These are phyloP conservation scores for Diplolepis rosae DNA, from an alignment of 2,888 invertebrate species.

Conservation along the genomic window DNA sequence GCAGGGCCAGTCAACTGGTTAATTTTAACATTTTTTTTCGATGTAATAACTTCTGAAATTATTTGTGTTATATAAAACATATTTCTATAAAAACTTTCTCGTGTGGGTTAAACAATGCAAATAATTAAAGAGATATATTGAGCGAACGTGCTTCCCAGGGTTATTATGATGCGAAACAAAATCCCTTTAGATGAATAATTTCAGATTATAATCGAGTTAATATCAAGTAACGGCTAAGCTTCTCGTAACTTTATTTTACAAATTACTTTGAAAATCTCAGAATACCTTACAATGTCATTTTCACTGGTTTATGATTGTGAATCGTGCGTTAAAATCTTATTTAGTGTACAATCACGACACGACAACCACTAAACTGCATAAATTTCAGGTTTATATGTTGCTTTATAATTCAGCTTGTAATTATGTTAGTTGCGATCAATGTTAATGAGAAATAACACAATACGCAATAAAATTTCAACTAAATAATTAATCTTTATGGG, in stretches of 20 bases:
- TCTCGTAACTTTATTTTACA: conserved; percentile 53
- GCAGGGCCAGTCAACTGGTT: too few relatives aligned
- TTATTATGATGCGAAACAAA: conserved; percentile 65
- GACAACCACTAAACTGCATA: not conserved
- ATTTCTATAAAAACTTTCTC: too few relatives aligned
- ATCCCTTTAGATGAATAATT: conserved; percentile 59
- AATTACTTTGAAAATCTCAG: conserved; percentile 6
- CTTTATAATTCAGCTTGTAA: too few relatives aligned
- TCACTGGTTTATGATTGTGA: not conserved
- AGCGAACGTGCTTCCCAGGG: conserved; percentile 58
- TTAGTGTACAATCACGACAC: not conserved
- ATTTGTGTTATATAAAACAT: too few relatives aligned
- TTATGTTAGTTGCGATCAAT: too few relatives aligned
- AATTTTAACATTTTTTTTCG: too few relatives aligned
- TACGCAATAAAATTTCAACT: too few relatives aligned
- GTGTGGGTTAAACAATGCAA: too few relatives aligned
- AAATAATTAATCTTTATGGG: too few relatives aligned
- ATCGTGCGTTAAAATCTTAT: not conserved
- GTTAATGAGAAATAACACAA: too few relatives aligned
- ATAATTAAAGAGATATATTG: conserved; percentile 55
- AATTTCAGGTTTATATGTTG: too few relatives aligned
- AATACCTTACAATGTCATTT: not conserved
- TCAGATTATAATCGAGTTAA: conserved; percentile 57
- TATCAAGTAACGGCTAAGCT: conserved; percentile 48
- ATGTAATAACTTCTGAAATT: too few relatives aligned